A percentile compares a stretch with the other conserved stretches of the same genome.
phyloP scores from a whole-genome alignment of 2,888 invertebrate genomes.

The Pandemis corylana region DNA sequence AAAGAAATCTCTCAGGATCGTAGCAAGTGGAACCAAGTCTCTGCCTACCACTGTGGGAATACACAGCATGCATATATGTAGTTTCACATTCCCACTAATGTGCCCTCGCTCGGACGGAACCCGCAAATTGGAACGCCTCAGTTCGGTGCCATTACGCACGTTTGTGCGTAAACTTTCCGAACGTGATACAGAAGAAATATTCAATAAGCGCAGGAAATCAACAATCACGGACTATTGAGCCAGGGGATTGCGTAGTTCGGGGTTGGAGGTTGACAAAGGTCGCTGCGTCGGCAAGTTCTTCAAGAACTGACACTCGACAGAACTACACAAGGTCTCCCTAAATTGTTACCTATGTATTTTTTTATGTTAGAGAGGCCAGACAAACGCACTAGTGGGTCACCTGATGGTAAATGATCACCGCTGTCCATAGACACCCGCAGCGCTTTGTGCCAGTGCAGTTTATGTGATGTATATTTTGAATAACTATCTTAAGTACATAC shows the following conservation, averaged over 20 bases:
- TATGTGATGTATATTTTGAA: no score
- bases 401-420: no score
- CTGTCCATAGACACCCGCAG: no score
- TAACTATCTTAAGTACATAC: no score
- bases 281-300: not conserved
- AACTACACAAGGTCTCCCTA: not conserved
- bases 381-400: no score
- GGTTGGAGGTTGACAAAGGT: slow-evolving; percentile 5
- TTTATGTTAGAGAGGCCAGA: no score
- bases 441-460: no score
- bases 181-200: slow-evolving; percentile 13
- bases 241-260: not conserved
- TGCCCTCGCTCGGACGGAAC: not conserved
- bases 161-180: slow-evolving; percentile 17
- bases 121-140: not conserved
- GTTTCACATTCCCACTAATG: not conserved
- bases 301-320: not conserved
- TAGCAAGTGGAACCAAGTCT: no score
- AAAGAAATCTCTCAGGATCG: no score
- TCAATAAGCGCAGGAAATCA: slow-evolving; percentile 21
- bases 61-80: no score
- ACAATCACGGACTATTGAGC: slow-evolving; percentile 25
- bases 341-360: no score
- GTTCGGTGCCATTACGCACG: slow-evolving; percentile 7
- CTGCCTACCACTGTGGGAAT: no score